These are phyloP conservation scores for Mesochorus sp. DNA, from an alignment of 2,888 invertebrate genomes.

Conservation along the genomic window DNA sequence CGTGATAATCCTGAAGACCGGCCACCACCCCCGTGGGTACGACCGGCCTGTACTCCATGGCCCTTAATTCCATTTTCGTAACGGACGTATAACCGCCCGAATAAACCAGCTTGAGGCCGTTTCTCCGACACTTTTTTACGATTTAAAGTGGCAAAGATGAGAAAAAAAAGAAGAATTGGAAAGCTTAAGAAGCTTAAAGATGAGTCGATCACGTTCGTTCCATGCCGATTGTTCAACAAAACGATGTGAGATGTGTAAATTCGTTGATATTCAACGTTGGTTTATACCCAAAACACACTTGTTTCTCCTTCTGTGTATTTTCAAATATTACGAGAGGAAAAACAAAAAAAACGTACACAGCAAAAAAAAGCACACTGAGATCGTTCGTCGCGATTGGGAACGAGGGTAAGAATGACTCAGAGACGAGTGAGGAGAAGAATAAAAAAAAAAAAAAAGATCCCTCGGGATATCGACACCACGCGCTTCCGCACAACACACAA, in stretches of 20 bases:
- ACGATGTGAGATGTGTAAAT: too few relatives aligned
- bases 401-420: conserved; percentile 30
- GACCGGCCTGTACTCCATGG: conserved; percentile 84
- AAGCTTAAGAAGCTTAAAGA: too few relatives aligned
- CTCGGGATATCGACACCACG: conserved; percentile 36
- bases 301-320: too few relatives aligned
- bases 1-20: conserved; percentile 80
- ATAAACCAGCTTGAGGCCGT: conserved; percentile 79
- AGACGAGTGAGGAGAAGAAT: conserved; percentile 7
- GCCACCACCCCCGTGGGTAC: conserved; percentile 80
- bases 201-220: too few relatives aligned
- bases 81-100: conserved; percentile 70
- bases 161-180: too few relatives aligned
- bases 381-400: not conserved
- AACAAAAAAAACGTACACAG: too few relatives aligned
- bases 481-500: conserved; percentile 44
- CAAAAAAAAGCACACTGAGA: not conserved
- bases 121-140: conserved; percentile 48
- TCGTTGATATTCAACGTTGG: too few relatives aligned
- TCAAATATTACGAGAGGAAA: too few relatives aligned
- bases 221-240: too few relatives aligned
- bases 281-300: too few relatives aligned
- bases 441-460: conserved; percentile 1
- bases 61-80: conserved; percentile 84
- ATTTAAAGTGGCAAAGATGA: too few relatives aligned